These are phyloP conservation scores for Leptoteleia sp. DNA, from an alignment of 1,140 invertebrate genomes.

Conservation along the genomic window DNA sequence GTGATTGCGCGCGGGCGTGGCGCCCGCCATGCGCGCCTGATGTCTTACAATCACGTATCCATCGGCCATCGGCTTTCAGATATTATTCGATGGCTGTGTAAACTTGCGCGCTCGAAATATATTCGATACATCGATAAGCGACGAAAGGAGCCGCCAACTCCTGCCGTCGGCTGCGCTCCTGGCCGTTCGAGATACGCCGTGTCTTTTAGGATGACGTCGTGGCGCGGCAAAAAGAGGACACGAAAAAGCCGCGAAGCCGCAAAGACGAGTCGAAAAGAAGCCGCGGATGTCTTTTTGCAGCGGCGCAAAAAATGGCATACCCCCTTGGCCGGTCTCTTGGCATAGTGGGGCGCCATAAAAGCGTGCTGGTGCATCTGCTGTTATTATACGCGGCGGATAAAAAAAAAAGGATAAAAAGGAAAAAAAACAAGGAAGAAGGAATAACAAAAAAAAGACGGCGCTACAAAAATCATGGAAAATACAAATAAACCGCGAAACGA, in stretches of 20 bases:
- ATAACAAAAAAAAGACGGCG: no score
- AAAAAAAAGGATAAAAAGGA: no score
- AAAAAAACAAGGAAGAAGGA: no score
- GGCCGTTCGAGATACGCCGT: conserved; percentile 76
- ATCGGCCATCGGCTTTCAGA: conserved; percentile 68
- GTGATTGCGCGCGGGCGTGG: background rate
- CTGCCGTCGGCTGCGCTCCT: conserved; percentile 72
- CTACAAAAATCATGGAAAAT: conserved; percentile 49
- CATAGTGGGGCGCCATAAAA: conserved; percentile 78
- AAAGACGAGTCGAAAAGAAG: conserved; percentile 59
- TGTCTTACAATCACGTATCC: conserved; percentile 68
- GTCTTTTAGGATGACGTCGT: conserved; percentile 78
- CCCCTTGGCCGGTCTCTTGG: conserved; percentile 81
- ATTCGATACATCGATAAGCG: conserved; percentile 75
- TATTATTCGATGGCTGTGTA: conserved; percentile 66
- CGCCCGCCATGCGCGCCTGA: conserved; percentile 65
- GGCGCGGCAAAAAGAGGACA: conserved; percentile 50
- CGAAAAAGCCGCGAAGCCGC: conserved; percentile 48
- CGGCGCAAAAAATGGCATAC: conserved; percentile 78
- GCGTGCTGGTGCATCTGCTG: conserved; percentile 72
- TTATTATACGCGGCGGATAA: conserved; percentile 71
- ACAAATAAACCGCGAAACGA: conserved; percentile 52
- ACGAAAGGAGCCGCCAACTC: conserved; percentile 68
- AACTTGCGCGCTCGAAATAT: conserved; percentile 69
- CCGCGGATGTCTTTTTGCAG: conserved; percentile 62